phyloP scores from a whole-genome alignment of 2,888 invertebrate genomes.

The Capitulum mitella region DNA sequence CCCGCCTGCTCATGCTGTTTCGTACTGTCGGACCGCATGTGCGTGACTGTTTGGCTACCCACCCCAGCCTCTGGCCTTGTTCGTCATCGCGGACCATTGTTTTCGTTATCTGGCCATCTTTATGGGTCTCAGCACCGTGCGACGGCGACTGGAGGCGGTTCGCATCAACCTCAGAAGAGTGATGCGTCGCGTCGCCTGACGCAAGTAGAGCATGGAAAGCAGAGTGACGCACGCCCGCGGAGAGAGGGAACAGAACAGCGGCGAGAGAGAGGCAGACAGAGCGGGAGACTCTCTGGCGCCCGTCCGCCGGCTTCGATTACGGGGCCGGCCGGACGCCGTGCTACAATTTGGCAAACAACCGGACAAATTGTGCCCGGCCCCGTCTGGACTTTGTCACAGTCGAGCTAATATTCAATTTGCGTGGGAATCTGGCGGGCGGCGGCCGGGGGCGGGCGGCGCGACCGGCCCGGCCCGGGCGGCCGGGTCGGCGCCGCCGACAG shows the following conservation, averaged over 20 bases:
- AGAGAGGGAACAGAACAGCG: neutral
- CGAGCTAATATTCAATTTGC: conserved; percentile 15
- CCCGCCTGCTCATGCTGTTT: no score
- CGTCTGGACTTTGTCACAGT: neutral
- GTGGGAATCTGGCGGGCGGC: neutral
- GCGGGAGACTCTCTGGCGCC: neutral
- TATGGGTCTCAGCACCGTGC: no score
- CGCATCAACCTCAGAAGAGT: no score
- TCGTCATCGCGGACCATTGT: no score
- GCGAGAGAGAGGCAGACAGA: neutral
- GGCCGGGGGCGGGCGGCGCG: neutral
- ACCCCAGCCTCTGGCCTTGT: no score
- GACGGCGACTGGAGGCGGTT: no score
- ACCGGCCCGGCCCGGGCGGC: neutral
- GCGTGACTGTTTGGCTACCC: no score
- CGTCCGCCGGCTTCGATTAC: neutral
- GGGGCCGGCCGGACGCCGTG: neutral
- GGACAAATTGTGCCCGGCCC: neutral
- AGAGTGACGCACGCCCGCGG: no score
- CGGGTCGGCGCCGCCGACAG: neutral
- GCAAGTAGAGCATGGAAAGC: no score
- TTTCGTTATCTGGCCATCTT: no score
- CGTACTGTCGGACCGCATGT: no score
- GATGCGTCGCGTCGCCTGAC: no score
- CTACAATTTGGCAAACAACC: conserved; percentile 22